Base-by-base conservation (phyloP, 2,113 vertebrate species). In the Promerops cafer region DNA sequence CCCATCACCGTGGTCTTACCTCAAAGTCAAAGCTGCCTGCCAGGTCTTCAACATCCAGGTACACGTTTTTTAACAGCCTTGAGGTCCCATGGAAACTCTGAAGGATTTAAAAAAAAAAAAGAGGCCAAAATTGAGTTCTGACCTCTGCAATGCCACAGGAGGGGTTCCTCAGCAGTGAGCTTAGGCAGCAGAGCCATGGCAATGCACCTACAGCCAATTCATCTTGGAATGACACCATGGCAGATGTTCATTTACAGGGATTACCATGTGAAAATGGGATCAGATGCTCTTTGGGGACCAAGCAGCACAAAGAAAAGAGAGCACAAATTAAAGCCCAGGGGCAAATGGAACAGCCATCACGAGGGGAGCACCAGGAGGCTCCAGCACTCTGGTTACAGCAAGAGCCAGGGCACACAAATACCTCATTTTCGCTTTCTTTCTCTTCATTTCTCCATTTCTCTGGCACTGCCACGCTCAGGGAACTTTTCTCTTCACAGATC, bases 21-120 rank as follows among this genome's bases (percentile, higher is more conserved):
- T 99, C 98, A 7, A 98, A 99, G 17, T 98, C 98, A 19, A 99
- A 98, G 88, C 98, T 97, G 50, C 94, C 97, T 76, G 97, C 98
- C 49, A 99, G 97, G 7, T 94, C 92, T 6, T 98, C 97, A 26
- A 99, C 42, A 71, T 99, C 98, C 80, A 99, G 61, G 45, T 98
- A 98, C 61, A 99, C 87, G 37, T 99, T 99, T 95, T 97, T 98
- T 35, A 99, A 86, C 33, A 98, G 96, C 2, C 95, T 74, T 7
- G 97, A 84, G 31, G 98, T 96, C 42, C 96, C 98, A 9, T 0
- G 50, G 28, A 93, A 95, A 93, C 98, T 98, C 97, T 98, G 80
- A 30, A 40, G 63, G 92, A 28, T 53, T 28, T 5, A 64, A 68
- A 52, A 57, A 3, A 47, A 14, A 45, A 54, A n/a, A 28, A 69